A percentile compares a stretch with the other conserved stretches of the same genome.
Conservation (phyloP, 2,113 vertebrate species). For the Lota lota region DNA sequence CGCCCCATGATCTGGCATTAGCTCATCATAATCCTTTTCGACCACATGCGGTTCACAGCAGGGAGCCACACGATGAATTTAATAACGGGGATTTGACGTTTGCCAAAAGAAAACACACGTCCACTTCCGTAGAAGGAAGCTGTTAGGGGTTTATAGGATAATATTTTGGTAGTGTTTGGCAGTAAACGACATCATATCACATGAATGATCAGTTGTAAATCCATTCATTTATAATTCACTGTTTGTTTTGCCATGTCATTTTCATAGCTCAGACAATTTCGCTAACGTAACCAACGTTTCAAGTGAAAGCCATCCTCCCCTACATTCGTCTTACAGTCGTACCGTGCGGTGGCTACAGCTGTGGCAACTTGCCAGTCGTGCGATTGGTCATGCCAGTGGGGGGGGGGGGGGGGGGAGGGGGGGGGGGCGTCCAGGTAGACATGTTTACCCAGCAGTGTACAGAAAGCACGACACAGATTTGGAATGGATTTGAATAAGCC, state of each 20-base stretch:
- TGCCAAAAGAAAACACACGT: constrained; percentile 21
- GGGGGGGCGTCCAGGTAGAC: constrained; percentile 16
- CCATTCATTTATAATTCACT: no score
- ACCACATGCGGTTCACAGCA: constrained; percentile 37
- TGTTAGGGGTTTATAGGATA: background rate
- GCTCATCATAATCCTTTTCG: constrained; percentile 43
- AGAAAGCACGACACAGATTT: constrained; percentile 22
- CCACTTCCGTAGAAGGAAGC: constrained; percentile 28
- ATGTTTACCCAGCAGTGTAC: constrained; percentile 24
- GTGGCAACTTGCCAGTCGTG: no score
- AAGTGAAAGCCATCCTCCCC: no score
- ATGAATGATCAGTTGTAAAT: no score
- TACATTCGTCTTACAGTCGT: no score
- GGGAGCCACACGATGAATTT: constrained; percentile 44
- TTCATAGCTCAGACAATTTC: no score
- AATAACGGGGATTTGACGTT: constrained; percentile 41
- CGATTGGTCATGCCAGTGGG: background rate
- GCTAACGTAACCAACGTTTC: no score
- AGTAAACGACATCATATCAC: no score
- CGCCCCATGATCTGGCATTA: constrained; percentile 20
- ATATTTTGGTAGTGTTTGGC: no score
- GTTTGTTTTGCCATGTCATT: no score
- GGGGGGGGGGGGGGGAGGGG: background rate
- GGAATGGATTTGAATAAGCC: constrained; percentile 29
- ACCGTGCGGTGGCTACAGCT: no score